A percentile compares a stretch with the other conserved stretches of the same genome.
phyloP scores from a whole-genome alignment of 2,113 vertebrate genomes.

The Thamnophis sirtalis region DNA sequence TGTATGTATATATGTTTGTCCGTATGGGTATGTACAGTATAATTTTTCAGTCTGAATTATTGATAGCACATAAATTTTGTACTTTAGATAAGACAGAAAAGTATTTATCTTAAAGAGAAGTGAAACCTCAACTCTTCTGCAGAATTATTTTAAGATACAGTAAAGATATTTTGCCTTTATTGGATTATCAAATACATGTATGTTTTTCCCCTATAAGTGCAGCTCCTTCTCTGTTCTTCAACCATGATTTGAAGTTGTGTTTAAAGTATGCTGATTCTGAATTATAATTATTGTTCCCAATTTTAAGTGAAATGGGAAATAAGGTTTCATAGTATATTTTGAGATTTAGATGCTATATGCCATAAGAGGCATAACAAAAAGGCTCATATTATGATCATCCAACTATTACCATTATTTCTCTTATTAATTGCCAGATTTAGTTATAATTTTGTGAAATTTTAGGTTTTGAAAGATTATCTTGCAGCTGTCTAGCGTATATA shows the following conservation, averaged over 20 bases:
- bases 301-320: not conserved
- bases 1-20: not conserved
- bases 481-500: not conserved
- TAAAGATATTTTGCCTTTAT: not conserved
- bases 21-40: not conserved
- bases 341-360: not conserved
- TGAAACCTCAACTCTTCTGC: not conserved
- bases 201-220: not conserved
- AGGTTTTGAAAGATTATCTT: not conserved
- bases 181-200: not conserved
- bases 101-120: not conserved
- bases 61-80: not conserved
- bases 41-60: rapidly evolving
- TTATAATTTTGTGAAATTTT: not conserved
- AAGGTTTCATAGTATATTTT: not conserved
- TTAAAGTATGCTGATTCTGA: not conserved
- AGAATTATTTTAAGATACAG: not conserved
- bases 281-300: not conserved
- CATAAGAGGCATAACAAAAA: not conserved
- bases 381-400: not conserved
- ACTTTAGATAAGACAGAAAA: not conserved
- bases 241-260: not conserved
- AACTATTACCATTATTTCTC: not conserved
- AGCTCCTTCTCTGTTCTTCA: not conserved
- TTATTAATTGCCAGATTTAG: not conserved